These are phyloP conservation scores for Lepus americanus DNA, from an alignment of 2,113 vertebrate species.

Conservation along the genomic window DNA sequence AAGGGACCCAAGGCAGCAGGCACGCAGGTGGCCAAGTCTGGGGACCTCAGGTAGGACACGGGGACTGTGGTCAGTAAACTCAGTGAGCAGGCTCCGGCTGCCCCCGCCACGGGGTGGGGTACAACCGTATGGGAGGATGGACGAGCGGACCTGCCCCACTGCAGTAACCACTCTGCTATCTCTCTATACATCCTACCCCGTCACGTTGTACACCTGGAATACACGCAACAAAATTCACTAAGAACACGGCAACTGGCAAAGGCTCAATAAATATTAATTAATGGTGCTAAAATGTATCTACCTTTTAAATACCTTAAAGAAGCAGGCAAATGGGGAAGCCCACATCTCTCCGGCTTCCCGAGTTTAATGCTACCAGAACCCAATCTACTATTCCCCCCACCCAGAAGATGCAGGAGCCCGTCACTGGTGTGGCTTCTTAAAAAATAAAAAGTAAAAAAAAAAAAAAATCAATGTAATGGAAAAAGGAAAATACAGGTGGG, in stretches of 20 bases:
- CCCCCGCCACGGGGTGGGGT: neutral
- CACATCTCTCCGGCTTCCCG: neutral
- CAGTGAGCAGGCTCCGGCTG: neutral
- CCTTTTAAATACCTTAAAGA: conserved; percentile 46
- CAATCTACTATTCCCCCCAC: neutral
- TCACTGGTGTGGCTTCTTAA: neutral
- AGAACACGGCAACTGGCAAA: conserved; percentile 20
- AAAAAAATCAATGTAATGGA: neutral
- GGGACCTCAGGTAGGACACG: neutral
- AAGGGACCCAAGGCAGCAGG: neutral
- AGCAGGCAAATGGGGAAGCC: neutral
- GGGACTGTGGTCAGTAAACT: neutral
- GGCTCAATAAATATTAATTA: conserved; percentile 43
- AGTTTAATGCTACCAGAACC: conserved; percentile 5
- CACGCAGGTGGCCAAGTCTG: neutral
- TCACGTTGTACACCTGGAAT: neutral
- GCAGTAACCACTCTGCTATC: neutral
- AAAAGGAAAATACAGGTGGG: neutral
- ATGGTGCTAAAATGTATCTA: conserved; percentile 17
- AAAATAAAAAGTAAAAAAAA: neutral
- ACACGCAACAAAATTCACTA: neutral
- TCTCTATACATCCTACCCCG: neutral
- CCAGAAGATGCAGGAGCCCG: neutral
- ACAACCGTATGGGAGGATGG: neutral
- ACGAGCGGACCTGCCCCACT: neutral